These are phyloP conservation scores for Sylvilagus bachmani DNA, from an alignment of 2,113 vertebrate species.

Conservation along the genomic window DNA sequence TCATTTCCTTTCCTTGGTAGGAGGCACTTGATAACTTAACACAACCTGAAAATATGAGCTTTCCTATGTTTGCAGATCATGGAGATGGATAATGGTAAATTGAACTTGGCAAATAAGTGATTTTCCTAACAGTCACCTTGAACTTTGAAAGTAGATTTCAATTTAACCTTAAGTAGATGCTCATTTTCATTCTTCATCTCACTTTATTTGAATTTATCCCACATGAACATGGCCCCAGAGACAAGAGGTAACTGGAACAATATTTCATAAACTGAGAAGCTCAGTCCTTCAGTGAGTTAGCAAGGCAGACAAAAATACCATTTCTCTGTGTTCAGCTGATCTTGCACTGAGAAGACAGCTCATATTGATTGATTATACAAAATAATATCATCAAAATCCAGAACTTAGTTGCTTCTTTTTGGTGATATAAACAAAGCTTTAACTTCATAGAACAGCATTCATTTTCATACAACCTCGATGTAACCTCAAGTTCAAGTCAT, in stretches of 20 bases:
- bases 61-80: background rate
- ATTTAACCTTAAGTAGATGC: background rate
- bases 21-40: background rate
- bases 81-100: background rate
- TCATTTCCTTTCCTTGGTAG: background rate
- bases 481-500: background rate
- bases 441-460: background rate
- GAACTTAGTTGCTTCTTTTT: background rate
- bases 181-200: slow-evolving; percentile 41
- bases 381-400: background rate
- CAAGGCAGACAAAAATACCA: slow-evolving; percentile 8
- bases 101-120: slow-evolving; percentile 31
- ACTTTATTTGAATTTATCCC: background rate
- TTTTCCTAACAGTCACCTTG: slow-evolving; percentile 7
- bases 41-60: background rate
- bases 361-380: slow-evolving; percentile 6
- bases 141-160: slow-evolving; percentile 36
- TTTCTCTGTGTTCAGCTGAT: slow-evolving; percentile 15
- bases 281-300: background rate
- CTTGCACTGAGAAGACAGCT: background rate
- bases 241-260: background rate
- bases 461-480: background rate
- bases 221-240: background rate
- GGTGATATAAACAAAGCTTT: background rate
- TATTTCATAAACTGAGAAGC: background rate